Percentiles rank a stretch among this genome's conserved stretches.
Evolutionary conservation across 2,113 vertebrate genomes (phyloP).

Genomic region (Erythrolamprus reginae): DNA sequence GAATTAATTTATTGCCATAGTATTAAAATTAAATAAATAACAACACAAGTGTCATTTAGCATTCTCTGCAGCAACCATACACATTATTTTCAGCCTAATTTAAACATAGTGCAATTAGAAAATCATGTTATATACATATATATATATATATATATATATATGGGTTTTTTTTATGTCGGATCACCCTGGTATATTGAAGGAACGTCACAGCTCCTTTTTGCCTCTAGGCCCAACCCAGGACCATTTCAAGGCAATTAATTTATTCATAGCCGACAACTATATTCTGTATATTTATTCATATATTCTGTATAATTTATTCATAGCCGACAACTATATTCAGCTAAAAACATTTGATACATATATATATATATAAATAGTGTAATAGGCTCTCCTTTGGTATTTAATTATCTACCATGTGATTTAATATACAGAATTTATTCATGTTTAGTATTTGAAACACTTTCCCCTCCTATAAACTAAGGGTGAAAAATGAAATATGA

Average conservation of each 20-base stretch:
- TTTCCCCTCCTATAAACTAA: neutral
- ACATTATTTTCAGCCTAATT: neutral
- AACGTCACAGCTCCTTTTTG: too few species aligned
- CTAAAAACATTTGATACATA: too few species aligned
- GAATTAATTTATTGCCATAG: neutral
- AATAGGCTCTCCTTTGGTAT: constrained; percentile 16
- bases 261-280: too few species aligned
- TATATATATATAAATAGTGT: neutral
- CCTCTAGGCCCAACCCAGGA: too few species aligned
- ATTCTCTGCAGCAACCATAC: neutral
- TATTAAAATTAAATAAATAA: neutral
- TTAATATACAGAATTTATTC: constrained; percentile 6
- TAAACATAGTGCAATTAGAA: neutral
- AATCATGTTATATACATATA: constrained; percentile 7
- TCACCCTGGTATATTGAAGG: too few species aligned
- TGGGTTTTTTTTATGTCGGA: too few species aligned
- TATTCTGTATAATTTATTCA: too few species aligned
- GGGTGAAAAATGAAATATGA: constrained; percentile 22
- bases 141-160: too few species aligned
- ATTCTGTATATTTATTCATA: too few species aligned
- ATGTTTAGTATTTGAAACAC: constrained; percentile 4
- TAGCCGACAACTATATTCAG: too few species aligned
- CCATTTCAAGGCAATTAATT: too few species aligned
- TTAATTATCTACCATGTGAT: constrained; percentile 15
- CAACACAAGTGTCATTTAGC: neutral